phyloP scores from a whole-genome alignment of 1,140 invertebrate genomes.

The Cotesia chilonis region DNA sequence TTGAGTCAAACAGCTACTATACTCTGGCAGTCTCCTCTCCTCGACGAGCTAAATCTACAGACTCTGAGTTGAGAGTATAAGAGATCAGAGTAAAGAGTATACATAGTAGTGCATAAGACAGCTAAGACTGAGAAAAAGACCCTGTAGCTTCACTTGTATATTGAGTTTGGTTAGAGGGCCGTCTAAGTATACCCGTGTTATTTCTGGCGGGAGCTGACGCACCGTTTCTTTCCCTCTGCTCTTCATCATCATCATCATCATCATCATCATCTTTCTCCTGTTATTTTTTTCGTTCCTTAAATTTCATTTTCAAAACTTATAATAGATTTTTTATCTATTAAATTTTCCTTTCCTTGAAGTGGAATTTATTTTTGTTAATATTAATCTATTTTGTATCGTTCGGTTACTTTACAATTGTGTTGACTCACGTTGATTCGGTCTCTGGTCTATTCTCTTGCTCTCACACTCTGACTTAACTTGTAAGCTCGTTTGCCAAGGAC shows the following conservation, averaged over 20 bases:
- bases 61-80: not conserved
- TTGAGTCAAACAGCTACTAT: not conserved
- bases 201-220: constrained; percentile 65
- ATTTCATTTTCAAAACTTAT: no score
- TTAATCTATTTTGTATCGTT: not conserved
- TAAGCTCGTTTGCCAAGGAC: constrained; percentile 17
- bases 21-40: not conserved
- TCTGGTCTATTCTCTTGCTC: not conserved
- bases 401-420: not conserved
- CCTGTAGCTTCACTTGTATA: not conserved
- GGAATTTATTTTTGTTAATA: not conserved
- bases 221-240: constrained; percentile 47
- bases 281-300: constrained; percentile 31
- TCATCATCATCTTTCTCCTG: constrained; percentile 29
- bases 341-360: no score
- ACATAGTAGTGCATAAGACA: not conserved
- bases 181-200: constrained; percentile 66
- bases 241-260: constrained; percentile 31
- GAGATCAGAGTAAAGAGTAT: constrained; percentile 11
- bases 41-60: constrained; percentile 5
- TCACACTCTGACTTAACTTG: not conserved
- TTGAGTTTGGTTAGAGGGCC: constrained; percentile 56
- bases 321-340: no score
- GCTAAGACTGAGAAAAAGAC: not conserved
- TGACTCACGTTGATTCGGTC: constrained; percentile 14